Base-by-base conservation (phyloP, 2,888 invertebrate species). In the Uloborus plumipes region DNA sequence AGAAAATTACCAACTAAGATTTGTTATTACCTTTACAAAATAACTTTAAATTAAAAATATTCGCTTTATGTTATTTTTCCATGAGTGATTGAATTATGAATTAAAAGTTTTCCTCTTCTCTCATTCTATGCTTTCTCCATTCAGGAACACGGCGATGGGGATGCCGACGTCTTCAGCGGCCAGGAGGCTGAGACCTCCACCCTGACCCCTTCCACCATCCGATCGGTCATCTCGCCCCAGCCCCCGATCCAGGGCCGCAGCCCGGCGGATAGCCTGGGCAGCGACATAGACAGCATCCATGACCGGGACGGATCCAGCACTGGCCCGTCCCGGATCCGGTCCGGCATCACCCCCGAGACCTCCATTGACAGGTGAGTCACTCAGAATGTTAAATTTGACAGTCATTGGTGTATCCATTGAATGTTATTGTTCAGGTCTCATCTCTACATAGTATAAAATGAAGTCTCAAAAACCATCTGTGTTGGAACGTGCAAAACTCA, bases 161-260 rank as follows among this genome's bases (percentile, higher is more conserved):
- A 84, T 59, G 62, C 80, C 14, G 84, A 84, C 51, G 82, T 78
- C 2, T 84, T 84, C 26, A 84, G 85, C 59, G 74, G 85, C 15
- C 84, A 85, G 53, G 84, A 85, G 66, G 81, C 75, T 3, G 84
- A 84, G 62, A 85, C 81, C n/a, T 65, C 84, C 1, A 85, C 85
- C n/a, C 59, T 85, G 14, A 84, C 85, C 14, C 85, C 85, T 13
- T 85, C 85, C 15, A 84, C 85, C 18, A 84, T 84, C 50, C 65
- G 85, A 14, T 85, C 85, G 2, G 84, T 83, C 18, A 55, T 84
- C 1, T 84, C 85, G 6, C 85, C 85, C 18, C 79, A 80, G 14
- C 81, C 84, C 14, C 82, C 78, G 0, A 50, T 82, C 14, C 73
- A 75, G 51, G 80, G 85, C 11, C 66, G 85, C 22, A 84, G 83